Evolutionary conservation across 2,888 invertebrate species (phyloP).

Genomic region (Sabellastarte sp.): DNA sequence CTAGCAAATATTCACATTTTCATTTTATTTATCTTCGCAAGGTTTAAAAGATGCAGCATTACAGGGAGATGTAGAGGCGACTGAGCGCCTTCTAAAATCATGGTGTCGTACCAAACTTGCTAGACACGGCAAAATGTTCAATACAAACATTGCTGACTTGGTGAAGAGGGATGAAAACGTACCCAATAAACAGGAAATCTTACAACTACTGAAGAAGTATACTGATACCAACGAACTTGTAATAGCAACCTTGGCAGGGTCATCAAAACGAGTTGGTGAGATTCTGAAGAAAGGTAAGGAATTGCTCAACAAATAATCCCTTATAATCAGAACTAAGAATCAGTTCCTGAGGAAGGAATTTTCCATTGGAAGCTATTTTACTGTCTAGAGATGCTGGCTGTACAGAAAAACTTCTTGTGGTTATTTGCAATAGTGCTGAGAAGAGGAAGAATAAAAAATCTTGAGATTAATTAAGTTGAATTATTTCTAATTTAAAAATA

Average conservation of each 20-base stretch:
- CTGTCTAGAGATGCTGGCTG: no score
- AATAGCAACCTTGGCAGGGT: conserved; percentile 42
- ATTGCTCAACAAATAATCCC: no score
- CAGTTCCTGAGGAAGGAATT: no score
- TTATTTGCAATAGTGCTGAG: no score
- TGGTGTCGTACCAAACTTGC: background rate
- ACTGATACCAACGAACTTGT: conserved; percentile 46
- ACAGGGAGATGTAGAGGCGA: background rate
- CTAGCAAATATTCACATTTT: no score
- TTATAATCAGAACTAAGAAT: no score
- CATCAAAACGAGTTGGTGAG: conserved; percentile 6
- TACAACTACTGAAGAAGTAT: conserved; percentile 38
- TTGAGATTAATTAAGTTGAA: no score
- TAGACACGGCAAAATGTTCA: background rate
- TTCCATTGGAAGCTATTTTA: no score
- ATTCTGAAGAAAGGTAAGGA: background rate
- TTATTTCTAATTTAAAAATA: no score
- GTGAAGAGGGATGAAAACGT: background rate
- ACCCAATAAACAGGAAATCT: conserved; percentile 26
- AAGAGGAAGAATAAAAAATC: no score
- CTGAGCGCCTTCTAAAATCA: background rate
- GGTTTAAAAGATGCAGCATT: background rate
- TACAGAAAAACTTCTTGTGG: no score
- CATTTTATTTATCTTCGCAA: no score
- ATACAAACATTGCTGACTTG: conserved; percentile 4